phyloP scores from a whole-genome alignment of 2,797 vertebrate species.

The Enteromius viviparus region DNA sequence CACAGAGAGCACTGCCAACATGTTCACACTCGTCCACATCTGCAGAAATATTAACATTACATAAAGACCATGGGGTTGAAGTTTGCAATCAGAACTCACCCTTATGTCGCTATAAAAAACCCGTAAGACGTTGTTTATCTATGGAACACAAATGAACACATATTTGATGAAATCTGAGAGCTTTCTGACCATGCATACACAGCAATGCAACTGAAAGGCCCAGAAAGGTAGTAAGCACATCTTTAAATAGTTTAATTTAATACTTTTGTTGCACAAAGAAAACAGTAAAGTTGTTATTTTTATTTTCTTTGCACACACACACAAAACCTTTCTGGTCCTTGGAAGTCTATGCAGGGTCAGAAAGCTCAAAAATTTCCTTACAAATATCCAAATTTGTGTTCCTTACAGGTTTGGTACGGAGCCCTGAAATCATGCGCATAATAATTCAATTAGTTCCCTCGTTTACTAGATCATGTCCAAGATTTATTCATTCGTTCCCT shows the following conservation, averaged over 20 bases:
- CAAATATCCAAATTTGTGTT: not conserved
- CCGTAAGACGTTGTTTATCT: not conserved
- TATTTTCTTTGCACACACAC: not conserved
- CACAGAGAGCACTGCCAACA: slow-evolving; percentile 60
- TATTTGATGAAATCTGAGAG: not conserved
- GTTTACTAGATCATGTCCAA: too few species aligned
- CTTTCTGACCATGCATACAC: not conserved
- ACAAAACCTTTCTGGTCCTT: not conserved
- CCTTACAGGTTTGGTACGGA: too few species aligned
- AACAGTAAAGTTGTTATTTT: not conserved
- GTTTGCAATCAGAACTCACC: not conserved
- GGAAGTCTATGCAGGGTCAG: too few species aligned
- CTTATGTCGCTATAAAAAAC: not conserved
- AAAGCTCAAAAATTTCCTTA: not conserved
- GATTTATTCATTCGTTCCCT: too few species aligned
- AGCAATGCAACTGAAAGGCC: not conserved
- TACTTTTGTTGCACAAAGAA: not conserved
- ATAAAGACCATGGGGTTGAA: not conserved
- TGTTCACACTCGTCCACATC: slow-evolving; percentile 71
- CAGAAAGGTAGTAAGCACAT: not conserved
- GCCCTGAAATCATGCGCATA: too few species aligned
- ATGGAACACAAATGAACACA: not conserved
- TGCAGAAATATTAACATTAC: slow-evolving; percentile 44
- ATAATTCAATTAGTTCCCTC: too few species aligned
- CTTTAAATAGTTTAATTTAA: not conserved